Conservation (phyloP, 2,113 vertebrate species). For the Seriola rivoliana region DNA sequence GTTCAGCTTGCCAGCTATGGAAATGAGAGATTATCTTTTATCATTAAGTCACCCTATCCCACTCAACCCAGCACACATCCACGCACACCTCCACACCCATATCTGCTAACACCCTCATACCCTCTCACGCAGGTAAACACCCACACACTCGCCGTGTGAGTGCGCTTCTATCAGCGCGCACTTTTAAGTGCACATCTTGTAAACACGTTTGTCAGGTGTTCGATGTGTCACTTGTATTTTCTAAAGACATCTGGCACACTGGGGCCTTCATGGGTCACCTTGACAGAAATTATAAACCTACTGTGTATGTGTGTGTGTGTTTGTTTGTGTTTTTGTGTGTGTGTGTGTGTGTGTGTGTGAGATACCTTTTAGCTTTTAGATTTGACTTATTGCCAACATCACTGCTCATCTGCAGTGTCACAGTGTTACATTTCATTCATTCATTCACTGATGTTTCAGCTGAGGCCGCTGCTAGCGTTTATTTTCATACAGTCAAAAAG, state of each 20-base stretch:
- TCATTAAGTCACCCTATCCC: slow-evolving; percentile 20
- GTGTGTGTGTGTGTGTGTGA: no score
- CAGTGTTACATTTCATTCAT: no score
- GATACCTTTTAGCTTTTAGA: no score
- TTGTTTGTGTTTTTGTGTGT: no score
- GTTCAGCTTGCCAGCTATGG: slow-evolving; percentile 33
- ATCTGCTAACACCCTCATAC: slow-evolving; percentile 41
- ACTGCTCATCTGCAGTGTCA: no score
- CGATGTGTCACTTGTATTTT: not conserved
- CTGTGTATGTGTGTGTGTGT: not conserved
- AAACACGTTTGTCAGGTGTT: not conserved
- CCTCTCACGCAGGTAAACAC: slow-evolving; percentile 55
- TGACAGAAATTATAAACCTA: slow-evolving; percentile 7
- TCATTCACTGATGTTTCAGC: no score
- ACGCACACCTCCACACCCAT: slow-evolving; percentile 21
- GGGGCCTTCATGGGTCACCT: slow-evolving; percentile 33
- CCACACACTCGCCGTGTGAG: not conserved
- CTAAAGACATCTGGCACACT: not conserved
- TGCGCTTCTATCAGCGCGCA: not conserved
- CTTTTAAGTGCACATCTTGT: not conserved
- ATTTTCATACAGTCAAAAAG: no score
- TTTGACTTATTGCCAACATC: no score
- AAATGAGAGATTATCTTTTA: slow-evolving; percentile 58
- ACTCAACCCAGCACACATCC: not conserved
- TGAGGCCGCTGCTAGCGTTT: no score